Conservation (phyloP, 2,113 vertebrate genomes). For the Lucifuga dentata region DNA sequence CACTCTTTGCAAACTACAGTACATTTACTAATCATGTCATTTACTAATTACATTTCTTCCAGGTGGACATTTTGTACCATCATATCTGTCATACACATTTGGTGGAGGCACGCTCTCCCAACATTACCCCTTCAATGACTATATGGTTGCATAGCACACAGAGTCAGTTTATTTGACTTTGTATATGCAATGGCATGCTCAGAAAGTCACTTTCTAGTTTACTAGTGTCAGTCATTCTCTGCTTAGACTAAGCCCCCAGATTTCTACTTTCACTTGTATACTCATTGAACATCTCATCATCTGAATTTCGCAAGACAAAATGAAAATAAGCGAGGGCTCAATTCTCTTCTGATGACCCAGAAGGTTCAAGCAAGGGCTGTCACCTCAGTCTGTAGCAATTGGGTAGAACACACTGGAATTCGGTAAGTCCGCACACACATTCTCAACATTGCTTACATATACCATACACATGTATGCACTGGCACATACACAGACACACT, state of each 20-base stretch:
- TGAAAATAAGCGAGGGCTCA: background rate
- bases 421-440: constrained; percentile 20
- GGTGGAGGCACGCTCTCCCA: constrained; percentile 46
- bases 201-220: constrained; percentile 9
- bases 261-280: constrained; percentile 1
- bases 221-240: constrained; percentile 23
- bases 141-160: constrained; percentile 69
- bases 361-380: constrained; percentile 23
- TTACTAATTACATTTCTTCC: constrained; percentile 35
- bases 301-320: constrained; percentile 9
- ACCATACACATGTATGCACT: constrained; percentile 16
- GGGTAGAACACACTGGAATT: constrained; percentile 5
- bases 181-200: constrained; percentile 18
- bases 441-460: constrained; percentile 16
- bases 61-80: constrained; percentile 66
- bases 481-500: constrained; percentile 52
- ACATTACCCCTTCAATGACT: constrained; percentile 39
- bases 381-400: constrained; percentile 59
- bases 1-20: constrained; percentile 11
- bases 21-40: constrained; percentile 19
- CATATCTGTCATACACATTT: constrained; percentile 44
- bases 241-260: background rate
- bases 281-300: constrained; percentile 15
- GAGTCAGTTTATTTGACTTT: constrained; percentile 11
- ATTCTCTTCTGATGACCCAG: constrained; percentile 15